phyloP scores from a whole-genome alignment of 1,140 invertebrate genomes.

The Cotesia vestalis region DNA sequence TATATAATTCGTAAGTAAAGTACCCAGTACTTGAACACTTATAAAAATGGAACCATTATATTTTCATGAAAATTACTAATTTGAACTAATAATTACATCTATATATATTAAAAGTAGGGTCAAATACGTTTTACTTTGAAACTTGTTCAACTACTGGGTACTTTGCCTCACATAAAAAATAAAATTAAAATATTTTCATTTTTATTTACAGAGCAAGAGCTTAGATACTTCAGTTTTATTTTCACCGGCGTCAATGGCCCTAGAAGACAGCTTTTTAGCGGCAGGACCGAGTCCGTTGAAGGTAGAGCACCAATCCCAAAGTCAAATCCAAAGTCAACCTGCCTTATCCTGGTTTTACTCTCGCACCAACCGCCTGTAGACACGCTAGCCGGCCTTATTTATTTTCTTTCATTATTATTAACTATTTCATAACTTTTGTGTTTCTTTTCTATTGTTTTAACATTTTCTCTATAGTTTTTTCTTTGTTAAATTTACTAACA shows the following conservation, averaged over 20 bases:
- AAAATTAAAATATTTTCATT: background rate
- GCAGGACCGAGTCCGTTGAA: slow-evolving; percentile 62
- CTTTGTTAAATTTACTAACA: slow-evolving; percentile 19
- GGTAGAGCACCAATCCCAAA: slow-evolving; percentile 57
- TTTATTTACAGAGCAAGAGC: slow-evolving; percentile 80
- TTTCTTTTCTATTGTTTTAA: slow-evolving; percentile 28
- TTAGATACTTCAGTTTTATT: slow-evolving; percentile 83
- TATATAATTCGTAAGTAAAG: background rate
- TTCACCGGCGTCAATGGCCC: slow-evolving; percentile 83
- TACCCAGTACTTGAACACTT: too few relatives aligned
- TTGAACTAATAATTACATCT: too few relatives aligned
- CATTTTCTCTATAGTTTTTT: slow-evolving; percentile 26
- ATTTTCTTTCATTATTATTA: slow-evolving; percentile 44
- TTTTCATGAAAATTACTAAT: too few relatives aligned
- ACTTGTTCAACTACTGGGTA: too few relatives aligned
- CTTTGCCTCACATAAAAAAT: background rate
- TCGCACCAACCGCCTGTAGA: slow-evolving; percentile 65
- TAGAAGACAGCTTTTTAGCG: slow-evolving; percentile 65
- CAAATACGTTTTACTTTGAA: too few relatives aligned
- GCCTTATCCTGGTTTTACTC: slow-evolving; percentile 64
- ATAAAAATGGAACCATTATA: too few relatives aligned
- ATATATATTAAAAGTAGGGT: too few relatives aligned
- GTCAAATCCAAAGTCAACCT: slow-evolving; percentile 58
- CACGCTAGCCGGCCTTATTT: slow-evolving; percentile 65
- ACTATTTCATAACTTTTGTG: slow-evolving; percentile 40